Conservation (phyloP, 92 coral and sea anemone genomes). For the Actinostola sp. region DNA sequence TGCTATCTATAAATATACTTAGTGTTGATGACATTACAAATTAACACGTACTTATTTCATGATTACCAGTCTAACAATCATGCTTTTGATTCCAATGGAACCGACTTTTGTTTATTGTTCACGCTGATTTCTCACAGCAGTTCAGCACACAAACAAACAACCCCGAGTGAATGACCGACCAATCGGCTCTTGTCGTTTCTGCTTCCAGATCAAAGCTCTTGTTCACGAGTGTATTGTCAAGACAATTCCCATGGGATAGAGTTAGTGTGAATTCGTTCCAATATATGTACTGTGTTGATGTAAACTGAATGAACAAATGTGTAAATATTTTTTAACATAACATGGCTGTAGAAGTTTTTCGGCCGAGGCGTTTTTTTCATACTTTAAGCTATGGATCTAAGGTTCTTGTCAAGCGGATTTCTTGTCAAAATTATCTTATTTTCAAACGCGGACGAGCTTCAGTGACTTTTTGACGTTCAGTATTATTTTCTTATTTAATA, state of each 20-base stretch:
- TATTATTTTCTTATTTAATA: neutral
- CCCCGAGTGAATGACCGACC: neutral
- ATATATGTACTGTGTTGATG: neutral
- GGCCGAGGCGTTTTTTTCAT: too few species aligned
- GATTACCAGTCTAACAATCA: constrained; percentile 4
- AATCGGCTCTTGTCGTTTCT: neutral
- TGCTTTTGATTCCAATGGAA: constrained; percentile 10
- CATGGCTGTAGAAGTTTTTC: too few species aligned
- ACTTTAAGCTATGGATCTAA: too few species aligned
- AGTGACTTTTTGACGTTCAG: constrained; percentile 4
- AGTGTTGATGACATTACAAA: constrained; percentile 32
- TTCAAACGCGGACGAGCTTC: neutral
- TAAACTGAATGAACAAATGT: constrained; percentile 3
- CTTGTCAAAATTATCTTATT: too few species aligned
- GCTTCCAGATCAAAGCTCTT: neutral
- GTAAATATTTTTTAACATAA: neutral
- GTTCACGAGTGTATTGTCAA: neutral
- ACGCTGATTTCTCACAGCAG: constrained; percentile 9
- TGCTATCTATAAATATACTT: neutral
- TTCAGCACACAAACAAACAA: neutral
- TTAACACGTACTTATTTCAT: constrained; percentile 32
- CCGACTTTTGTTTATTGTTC: constrained; percentile 45
- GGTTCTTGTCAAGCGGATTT: neutral
- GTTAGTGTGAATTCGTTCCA: too few species aligned
- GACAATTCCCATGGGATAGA: neutral